Evolutionary conservation across 2,888 invertebrate species (phyloP), one percentile per base, ranked within the genome.

Genomic region (Rhingia rostrata): DNA sequence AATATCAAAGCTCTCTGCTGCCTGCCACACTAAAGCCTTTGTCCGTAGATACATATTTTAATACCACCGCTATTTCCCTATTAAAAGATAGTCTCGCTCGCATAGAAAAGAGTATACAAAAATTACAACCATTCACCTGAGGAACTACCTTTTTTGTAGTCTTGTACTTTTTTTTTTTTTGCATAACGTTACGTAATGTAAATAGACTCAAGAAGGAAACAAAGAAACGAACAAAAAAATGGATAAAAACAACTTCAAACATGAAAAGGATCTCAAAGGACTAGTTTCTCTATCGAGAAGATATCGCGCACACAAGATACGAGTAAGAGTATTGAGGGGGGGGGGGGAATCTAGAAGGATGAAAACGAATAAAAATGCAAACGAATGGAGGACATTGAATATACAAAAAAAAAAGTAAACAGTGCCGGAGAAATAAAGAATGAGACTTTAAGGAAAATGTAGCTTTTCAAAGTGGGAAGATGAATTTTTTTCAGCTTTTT

Each of bases 241-340:
- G 60, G 47, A 22, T 30, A 5, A 30, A 37, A 51, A 22, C 22
- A 22, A 22, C 22, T 77, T 60, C 10, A 45, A 70, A 77, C 70
- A 60, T 61, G 63, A 77, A 72, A 67, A 60, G 47, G 39, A 56
- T 78, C 78, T 78, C 82, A 54, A 53, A 66, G 53, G 73, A 73
- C 53, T 79, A 64, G 79, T 79, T 79, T 77, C 45, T 58, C 56
- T 66, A 72, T 82, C 47, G 43, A 72, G 58, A 64, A 64, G 53
- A 82, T 77, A 66, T 72, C 66, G 77, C 61, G 53, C 60, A 22
- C 53, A 51, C 56, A 61, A 35, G 51, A 37, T 43, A 22, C 22
- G 22, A 22, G 2, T 1, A 22, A 22, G 22, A 22, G 22, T 22
- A 22, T 22, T 22, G 6, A 53, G 9, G 33, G n/a, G 35, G 41